phyloP scores from a whole-genome alignment of 1,140 invertebrate genomes.

The Brachystomella parvula region DNA sequence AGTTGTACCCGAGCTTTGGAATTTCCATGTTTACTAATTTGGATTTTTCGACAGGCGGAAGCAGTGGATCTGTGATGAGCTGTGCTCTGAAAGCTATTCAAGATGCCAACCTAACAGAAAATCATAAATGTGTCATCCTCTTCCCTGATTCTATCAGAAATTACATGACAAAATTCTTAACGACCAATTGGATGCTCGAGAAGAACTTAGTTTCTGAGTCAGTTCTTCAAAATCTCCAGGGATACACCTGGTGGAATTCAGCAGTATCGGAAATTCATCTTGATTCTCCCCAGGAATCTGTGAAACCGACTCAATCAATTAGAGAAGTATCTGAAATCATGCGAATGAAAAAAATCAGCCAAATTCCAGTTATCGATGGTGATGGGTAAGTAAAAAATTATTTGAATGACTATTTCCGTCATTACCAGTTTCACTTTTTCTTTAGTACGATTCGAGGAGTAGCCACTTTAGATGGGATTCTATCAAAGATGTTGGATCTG shows the following conservation, averaged over 20 bases:
- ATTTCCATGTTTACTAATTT: constrained; percentile 5
- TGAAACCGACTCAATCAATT: constrained; percentile 53
- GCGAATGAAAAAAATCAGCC: constrained; percentile 56
- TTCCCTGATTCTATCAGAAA: constrained; percentile 92
- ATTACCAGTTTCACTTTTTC: too few relatives aligned
- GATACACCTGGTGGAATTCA: constrained; percentile 59
- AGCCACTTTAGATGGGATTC: constrained; percentile 61
- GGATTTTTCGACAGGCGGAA: constrained; percentile 63
- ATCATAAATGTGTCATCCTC: constrained; percentile 80
- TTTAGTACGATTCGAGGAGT: constrained; percentile 59
- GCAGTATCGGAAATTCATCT: constrained; percentile 55
- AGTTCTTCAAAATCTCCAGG: not conserved
- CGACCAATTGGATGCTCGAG: constrained; percentile 81
- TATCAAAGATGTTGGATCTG: constrained; percentile 60
- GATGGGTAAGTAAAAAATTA: constrained; percentile 46
- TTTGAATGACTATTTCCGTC: too few relatives aligned
- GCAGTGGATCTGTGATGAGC: constrained; percentile 76
- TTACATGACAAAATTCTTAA: constrained; percentile 97
- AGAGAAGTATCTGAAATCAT: constrained; percentile 59
- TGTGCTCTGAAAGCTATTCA: constrained; percentile 61
- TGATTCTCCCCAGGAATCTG: constrained; percentile 47
- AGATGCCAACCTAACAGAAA: constrained; percentile 66
- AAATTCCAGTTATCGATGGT: constrained; percentile 61
- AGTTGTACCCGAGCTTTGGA: constrained; percentile 6
- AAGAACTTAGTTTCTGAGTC: constrained; percentile 25